Evolutionary conservation across 1,140 invertebrate species (phyloP).

Genomic region (Drosophila leontia): DNA sequence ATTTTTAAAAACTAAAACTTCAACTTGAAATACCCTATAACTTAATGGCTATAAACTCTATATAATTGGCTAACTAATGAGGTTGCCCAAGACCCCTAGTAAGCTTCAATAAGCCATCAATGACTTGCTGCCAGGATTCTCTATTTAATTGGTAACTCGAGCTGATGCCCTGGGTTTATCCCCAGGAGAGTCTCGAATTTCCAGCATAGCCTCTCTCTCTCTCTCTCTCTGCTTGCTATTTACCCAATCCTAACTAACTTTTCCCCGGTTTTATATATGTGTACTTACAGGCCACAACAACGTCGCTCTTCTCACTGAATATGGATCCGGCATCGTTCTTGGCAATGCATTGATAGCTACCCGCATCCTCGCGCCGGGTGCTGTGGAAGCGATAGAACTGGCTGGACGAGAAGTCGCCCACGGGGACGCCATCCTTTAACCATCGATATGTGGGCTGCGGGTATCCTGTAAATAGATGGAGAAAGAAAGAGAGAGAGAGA

Average conservation of each 20-base stretch:
- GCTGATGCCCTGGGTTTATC: neutral
- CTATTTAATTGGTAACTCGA: conserved; percentile 24
- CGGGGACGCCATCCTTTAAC: conserved; percentile 92
- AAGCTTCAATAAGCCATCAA: neutral
- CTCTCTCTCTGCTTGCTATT: neutral
- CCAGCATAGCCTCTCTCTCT: neutral
- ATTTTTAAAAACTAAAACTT: neutral
- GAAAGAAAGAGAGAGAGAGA: neutral
- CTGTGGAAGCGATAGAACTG: conserved; percentile 93
- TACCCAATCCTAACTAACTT: neutral
- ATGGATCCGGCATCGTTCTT: conserved; percentile 95
- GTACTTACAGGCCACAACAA: conserved; percentile 95
- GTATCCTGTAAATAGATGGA: conserved; percentile 87
- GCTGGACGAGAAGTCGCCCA: conserved; percentile 91
- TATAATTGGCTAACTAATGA: conserved; percentile 6
- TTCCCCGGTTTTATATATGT: neutral
- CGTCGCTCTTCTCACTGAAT: conserved; percentile 93
- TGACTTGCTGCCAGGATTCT: neutral
- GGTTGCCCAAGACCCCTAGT: neutral
- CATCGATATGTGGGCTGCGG: conserved; percentile 95
- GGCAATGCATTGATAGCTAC: conserved; percentile 95
- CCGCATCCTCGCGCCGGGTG: conserved; percentile 91
- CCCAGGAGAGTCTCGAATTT: conserved; percentile 12
- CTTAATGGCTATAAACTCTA: neutral
- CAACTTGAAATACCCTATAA: neutral